Evolutionary conservation across 2,888 invertebrate species (phyloP).

Genomic region (Aleiodes testaceus): DNA sequence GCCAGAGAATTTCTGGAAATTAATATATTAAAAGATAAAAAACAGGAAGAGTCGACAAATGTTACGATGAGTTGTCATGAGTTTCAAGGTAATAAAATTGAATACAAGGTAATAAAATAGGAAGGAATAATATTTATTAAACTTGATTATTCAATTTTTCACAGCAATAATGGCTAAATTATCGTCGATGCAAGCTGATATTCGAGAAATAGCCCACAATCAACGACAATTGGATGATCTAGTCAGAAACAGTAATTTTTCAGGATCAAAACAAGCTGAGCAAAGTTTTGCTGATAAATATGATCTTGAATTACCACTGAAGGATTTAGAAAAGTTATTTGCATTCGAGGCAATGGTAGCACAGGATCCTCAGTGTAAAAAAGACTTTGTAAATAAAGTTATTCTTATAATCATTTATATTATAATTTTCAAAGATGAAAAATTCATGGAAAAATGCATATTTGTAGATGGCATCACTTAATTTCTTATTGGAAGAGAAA

Average conservation of each 20-base stretch:
- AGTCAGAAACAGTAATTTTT: neutral
- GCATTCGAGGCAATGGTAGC: neutral
- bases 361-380: neutral
- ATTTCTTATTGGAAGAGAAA: neutral
- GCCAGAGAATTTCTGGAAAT: neutral
- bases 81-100: neutral
- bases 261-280: neutral
- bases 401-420: neutral
- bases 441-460: neutral
- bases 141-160: neutral
- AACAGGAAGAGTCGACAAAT: no score
- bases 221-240: neutral
- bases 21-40: no score
- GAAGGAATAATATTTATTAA: no score
- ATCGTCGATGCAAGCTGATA: neutral
- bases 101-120: neutral
- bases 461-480: neutral
- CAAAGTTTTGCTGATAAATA: constrained; percentile 1
- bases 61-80: neutral
- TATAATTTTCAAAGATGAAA: no score
- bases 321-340: neutral
- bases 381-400: constrained; percentile 8
- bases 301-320: neutral
- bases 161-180: neutral
- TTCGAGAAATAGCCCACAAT: neutral